Conservation (phyloP, 2,113 vertebrate species). For the Actinemys pallida region DNA sequence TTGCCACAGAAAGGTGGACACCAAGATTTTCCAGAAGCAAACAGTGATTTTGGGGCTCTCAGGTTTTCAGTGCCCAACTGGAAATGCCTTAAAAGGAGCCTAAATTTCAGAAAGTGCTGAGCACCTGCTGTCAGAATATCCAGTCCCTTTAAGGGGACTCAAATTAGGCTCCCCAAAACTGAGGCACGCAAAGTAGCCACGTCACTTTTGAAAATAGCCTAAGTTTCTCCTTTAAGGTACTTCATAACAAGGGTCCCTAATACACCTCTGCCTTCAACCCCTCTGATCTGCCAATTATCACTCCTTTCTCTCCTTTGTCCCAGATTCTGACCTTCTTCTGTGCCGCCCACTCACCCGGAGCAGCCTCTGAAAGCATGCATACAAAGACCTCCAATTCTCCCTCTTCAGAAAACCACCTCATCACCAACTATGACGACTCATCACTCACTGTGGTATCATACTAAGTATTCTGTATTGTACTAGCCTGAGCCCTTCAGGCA, state of each 20-base stretch:
- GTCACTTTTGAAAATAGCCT: background rate
- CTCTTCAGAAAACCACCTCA: background rate
- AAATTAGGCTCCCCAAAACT: background rate
- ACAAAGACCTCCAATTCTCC: background rate
- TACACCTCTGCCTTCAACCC: background rate
- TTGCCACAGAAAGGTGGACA: background rate
- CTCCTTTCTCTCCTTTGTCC: background rate
- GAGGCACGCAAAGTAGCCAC: background rate
- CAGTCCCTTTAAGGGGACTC: background rate
- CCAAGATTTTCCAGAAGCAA: background rate
- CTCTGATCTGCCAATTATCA: background rate
- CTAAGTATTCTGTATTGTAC: fast-evolving
- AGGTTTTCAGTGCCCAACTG: background rate
- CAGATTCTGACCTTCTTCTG: background rate
- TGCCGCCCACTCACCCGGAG: background rate
- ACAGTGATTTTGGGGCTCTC: background rate
- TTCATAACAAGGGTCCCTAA: background rate
- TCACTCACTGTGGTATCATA: background rate
- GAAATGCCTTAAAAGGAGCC: background rate
- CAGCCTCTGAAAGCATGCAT: background rate
- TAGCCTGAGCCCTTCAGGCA: background rate
- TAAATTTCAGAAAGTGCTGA: background rate
- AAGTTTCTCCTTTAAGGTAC: background rate
- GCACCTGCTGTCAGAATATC: background rate
- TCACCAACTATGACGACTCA: background rate